phyloP scores from a whole-genome alignment of 2,888 invertebrate species.

The Lottia scabra region DNA sequence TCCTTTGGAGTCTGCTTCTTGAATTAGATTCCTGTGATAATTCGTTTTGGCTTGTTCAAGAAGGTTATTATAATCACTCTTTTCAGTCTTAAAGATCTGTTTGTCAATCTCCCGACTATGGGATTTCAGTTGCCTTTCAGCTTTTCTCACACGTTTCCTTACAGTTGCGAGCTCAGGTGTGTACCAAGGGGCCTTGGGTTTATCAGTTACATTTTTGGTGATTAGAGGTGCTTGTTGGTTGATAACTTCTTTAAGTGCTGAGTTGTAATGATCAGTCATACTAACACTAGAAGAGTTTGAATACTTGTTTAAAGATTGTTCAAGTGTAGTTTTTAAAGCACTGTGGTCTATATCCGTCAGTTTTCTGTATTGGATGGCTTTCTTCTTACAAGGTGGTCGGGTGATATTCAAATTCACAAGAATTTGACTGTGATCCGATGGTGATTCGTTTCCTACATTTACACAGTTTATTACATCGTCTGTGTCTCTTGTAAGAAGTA shows the following conservation, averaged over 20 bases:
- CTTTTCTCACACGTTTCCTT: background rate
- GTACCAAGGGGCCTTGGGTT: conserved; percentile 1
- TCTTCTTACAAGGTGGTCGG: background rate
- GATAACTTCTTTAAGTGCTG: background rate
- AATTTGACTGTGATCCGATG: background rate
- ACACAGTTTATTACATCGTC: background rate
- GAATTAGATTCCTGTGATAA: background rate
- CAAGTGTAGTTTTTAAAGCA: background rate
- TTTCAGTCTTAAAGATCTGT: background rate
- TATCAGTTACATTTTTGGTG: background rate
- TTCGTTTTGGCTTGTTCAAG: background rate
- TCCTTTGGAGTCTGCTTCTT: background rate
- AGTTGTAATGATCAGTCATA: background rate
- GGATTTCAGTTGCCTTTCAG: background rate
- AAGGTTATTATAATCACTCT: background rate
- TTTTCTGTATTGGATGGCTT: background rate
- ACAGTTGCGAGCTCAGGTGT: background rate
- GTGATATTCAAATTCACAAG: background rate
- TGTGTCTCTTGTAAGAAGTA: background rate
- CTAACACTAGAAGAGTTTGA: background rate
- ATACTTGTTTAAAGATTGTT: background rate
- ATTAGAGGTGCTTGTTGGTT: no score
- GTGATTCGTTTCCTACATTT: no score
- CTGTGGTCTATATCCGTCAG: background rate
- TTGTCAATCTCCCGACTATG: background rate